A percentile compares a stretch with the other conserved stretches of the same genome.
These are phyloP conservation scores for Drosophila albomicans DNA, from an alignment of 1,140 invertebrate genomes.

Conservation along the genomic window DNA sequence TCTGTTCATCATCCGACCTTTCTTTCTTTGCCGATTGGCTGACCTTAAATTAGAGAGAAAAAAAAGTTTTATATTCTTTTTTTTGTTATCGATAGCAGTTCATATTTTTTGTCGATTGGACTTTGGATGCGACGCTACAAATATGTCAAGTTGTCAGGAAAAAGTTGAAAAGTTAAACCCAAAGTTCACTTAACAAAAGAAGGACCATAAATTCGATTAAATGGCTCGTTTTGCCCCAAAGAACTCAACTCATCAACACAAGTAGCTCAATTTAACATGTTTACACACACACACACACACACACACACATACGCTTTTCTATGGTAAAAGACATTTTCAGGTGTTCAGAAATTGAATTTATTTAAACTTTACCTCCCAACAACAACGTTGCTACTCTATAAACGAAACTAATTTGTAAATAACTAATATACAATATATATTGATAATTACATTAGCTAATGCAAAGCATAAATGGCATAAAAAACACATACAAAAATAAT, in stretches of 20 bases:
- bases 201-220: slow-evolving; percentile 40
- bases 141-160: slow-evolving; percentile 73
- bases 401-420: slow-evolving; percentile 44
- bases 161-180: slow-evolving; percentile 57
- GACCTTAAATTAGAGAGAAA: slow-evolving; percentile 30
- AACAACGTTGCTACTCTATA: slow-evolving; percentile 30
- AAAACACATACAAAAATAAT: slow-evolving; percentile 1
- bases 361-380: slow-evolving; percentile 40
- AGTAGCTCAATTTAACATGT: slow-evolving; percentile 73
- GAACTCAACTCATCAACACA: slow-evolving; percentile 21
- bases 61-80: slow-evolving; percentile 12
- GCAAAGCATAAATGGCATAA: slow-evolving; percentile 65
- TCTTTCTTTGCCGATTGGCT: slow-evolving; percentile 38
- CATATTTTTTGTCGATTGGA: slow-evolving; percentile 21
- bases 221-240: slow-evolving; percentile 12
- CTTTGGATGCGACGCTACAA: slow-evolving; percentile 35
- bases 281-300: slow-evolving; percentile 28
- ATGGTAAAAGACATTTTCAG: slow-evolving; percentile 77
- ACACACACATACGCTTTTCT: slow-evolving; percentile 30
- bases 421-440: slow-evolving; percentile 30
- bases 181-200: slow-evolving; percentile 60
- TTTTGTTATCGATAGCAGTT: slow-evolving; percentile 53
- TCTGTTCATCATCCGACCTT: background rate
- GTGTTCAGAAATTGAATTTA: slow-evolving; percentile 71
- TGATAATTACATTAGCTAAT: slow-evolving; percentile 37